These are phyloP conservation scores for Tachyglossus aculeatus DNA, from an alignment of 2,797 vertebrate species.

Conservation along the genomic window DNA sequence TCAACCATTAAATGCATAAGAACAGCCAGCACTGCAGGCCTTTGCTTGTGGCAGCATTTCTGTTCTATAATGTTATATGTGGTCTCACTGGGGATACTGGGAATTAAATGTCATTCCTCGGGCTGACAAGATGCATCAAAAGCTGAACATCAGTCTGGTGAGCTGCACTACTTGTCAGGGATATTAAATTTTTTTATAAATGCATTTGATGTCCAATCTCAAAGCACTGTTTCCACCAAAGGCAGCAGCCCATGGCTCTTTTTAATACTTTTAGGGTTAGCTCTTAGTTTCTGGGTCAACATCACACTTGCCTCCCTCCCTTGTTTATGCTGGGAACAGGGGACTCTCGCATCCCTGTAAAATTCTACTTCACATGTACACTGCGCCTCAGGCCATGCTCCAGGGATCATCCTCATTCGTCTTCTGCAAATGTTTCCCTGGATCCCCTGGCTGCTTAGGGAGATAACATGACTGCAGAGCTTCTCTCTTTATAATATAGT, in stretches of 20 bases:
- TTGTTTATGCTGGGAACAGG: slow-evolving; percentile 50
- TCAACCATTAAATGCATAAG: neutral
- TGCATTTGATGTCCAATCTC: slow-evolving; percentile 26
- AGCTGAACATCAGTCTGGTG: neutral
- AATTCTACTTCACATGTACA: slow-evolving; percentile 19
- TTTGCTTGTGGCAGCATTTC: neutral
- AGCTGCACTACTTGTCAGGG: neutral
- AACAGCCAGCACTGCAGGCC: neutral
- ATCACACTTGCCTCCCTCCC: slow-evolving; percentile 54
- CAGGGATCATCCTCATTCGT: slow-evolving; percentile 26
- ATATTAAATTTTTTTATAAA: neutral
- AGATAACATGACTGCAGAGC: slow-evolving; percentile 28
- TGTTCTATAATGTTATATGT: neutral
- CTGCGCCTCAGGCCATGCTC: slow-evolving; percentile 17
- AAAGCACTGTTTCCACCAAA: slow-evolving; percentile 2
- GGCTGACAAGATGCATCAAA: neutral
- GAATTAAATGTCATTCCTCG: neutral
- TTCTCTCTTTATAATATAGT: slow-evolving; percentile 47
- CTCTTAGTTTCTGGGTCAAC: slow-evolving; percentile 16
- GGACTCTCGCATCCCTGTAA: slow-evolving; percentile 29
- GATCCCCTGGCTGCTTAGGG: slow-evolving; percentile 18
- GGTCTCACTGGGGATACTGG: neutral
- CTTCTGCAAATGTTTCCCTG: slow-evolving; percentile 41
- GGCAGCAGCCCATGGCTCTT: neutral
- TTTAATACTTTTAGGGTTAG: neutral